Evolutionary conservation across 2,797 vertebrate species (phyloP).

Genomic region (Gymnoscopelus microlampas): DNA sequence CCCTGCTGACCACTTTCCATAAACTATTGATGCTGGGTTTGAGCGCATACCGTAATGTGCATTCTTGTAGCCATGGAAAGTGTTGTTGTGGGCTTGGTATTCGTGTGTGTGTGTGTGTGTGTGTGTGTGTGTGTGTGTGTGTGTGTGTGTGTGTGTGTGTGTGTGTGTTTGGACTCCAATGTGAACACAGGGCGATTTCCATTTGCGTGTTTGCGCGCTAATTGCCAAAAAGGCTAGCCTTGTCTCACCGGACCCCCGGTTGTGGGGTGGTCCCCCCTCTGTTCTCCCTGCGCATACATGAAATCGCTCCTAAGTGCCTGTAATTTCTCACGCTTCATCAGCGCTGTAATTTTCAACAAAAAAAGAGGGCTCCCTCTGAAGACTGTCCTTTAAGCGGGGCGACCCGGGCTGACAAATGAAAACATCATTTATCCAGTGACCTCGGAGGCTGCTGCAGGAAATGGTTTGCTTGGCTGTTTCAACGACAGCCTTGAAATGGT

Average conservation of each 20-base stretch:
- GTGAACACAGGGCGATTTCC: neutral
- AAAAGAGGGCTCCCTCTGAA: slow-evolving; percentile 65
- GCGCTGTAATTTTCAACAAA: slow-evolving; percentile 71
- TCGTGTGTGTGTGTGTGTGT: slow-evolving; percentile 9
- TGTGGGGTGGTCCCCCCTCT: slow-evolving; percentile 65
- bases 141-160: neutral
- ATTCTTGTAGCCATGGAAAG: slow-evolving; percentile 22
- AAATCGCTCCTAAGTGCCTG: slow-evolving; percentile 77
- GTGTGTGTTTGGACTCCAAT: neutral
- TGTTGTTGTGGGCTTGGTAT: slow-evolving; percentile 1
- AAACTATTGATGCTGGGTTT: too few relatives aligned
- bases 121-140: neutral
- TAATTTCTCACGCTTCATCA: slow-evolving; percentile 83
- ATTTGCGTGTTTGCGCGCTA: slow-evolving; percentile 57
- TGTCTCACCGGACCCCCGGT: slow-evolving; percentile 30
- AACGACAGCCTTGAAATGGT: slow-evolving; percentile 77
- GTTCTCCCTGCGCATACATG: slow-evolving; percentile 55
- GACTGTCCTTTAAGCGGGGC: slow-evolving; percentile 61
- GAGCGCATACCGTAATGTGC: neutral
- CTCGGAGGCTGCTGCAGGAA: slow-evolving; percentile 74
- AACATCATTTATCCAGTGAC: slow-evolving; percentile 79
- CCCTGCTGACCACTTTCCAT: too few relatives aligned
- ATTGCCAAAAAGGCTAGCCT: slow-evolving; percentile 12
- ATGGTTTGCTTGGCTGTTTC: slow-evolving; percentile 73
- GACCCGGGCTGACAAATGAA: slow-evolving; percentile 73